Evolutionary conservation across 1,140 invertebrate species (phyloP), one percentile per base, ranked within the genome.

Genomic region (Maniola jurtina): DNA sequence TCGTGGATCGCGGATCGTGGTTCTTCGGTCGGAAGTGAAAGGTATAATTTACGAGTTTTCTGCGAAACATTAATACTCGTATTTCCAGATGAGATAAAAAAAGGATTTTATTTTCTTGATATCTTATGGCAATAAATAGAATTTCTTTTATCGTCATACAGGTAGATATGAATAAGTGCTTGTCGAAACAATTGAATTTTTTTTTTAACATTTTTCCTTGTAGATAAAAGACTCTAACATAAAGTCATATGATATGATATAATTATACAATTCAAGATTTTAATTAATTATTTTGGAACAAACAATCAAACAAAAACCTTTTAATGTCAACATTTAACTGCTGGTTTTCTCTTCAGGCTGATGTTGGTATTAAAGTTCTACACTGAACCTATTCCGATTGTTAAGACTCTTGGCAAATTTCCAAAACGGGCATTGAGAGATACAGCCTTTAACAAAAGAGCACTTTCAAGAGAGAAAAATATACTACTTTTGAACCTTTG

Each of bases 401-500:
- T 13, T 45, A 11, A 45, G 42, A n/a, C 42, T 45, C 42, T 45
- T 45, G 42, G 42, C 42, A 45, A 8, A 45, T 45, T 11, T 45
- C 42, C 42, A 45, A 45, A 45, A 11, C 5, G 42, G 42, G 13
- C 42, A 42, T 42, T 42, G 40, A 42, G 40, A 42, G 40, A 42
- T 42, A 42, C 6, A 45, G 11, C 42, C 1, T 45, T 45, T 45
- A 45, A 45, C 42, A 45, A 45, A 45, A 45, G 42, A 45, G 42
- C 42, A 45, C 42, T 45, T 45, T 45, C 42, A 45, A 45, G 13
- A 11, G 13, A 11, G 13, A 45, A 45, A 45, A 11, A 38, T 9
- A 45, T 11, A 45, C 42, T 45, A 45, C 42, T 45, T 45, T 45
- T 45, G 9, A 45, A 45, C 42, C 42, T 45, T 45, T 45, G 42